A percentile compares a stretch with the other conserved stretches of the same genome.
phyloP scores from a whole-genome alignment of 2,888 invertebrate genomes.

The Venusia cambrica region DNA sequence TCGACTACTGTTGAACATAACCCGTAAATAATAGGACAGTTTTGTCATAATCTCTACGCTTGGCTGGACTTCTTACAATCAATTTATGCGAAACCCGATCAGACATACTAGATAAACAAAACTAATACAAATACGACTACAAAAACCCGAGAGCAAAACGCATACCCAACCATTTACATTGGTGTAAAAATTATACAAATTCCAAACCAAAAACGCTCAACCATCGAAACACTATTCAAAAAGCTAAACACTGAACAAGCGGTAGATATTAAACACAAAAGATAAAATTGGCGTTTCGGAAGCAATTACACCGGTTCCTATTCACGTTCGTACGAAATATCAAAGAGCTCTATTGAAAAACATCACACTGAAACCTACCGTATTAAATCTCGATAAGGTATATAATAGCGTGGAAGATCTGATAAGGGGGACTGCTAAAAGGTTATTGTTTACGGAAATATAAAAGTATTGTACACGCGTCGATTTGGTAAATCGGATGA shows the following conservation, averaged over 20 bases:
- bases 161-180: too few relatives aligned
- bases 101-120: too few relatives aligned
- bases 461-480: slow-evolving; percentile 34
- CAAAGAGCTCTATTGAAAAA: slow-evolving; percentile 19
- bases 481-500: slow-evolving; percentile 33
- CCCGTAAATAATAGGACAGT: too few relatives aligned
- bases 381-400: neutral
- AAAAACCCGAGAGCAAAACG: too few relatives aligned
- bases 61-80: too few relatives aligned
- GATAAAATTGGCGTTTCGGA: slow-evolving; percentile 41
- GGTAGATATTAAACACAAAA: slow-evolving; percentile 34
- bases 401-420: slow-evolving; percentile 1
- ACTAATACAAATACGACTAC: too few relatives aligned
- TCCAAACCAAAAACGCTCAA: neutral
- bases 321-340: slow-evolving; percentile 37
- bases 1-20: too few relatives aligned
- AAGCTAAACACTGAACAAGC: slow-evolving; percentile 30
- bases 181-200: slow-evolving; percentile 1
- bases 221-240: slow-evolving; percentile 17
- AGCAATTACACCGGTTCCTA: slow-evolving; percentile 44
- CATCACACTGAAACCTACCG: slow-evolving; percentile 8
- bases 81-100: too few relatives aligned
- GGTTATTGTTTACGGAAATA: slow-evolving; percentile 36
- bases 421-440: slow-evolving; percentile 31
- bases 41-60: too few relatives aligned